Evolutionary conservation across 1,140 invertebrate species (phyloP).

Genomic region (Drosophila sulfurigaster): DNA sequence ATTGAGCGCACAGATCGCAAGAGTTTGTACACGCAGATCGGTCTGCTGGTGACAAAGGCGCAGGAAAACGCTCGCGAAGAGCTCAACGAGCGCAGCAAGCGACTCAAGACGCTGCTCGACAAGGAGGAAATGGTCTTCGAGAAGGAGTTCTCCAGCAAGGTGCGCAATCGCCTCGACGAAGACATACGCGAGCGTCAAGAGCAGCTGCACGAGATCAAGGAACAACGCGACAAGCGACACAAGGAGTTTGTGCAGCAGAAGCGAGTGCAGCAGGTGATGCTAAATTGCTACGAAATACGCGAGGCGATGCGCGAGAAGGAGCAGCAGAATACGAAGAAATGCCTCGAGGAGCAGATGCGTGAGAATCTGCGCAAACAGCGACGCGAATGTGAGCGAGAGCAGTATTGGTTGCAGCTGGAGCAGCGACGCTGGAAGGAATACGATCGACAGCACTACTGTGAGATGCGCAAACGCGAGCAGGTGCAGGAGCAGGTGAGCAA

Average conservation of each 20-base stretch:
- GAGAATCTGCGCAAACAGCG: constrained; percentile 61
- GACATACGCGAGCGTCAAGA: constrained; percentile 70
- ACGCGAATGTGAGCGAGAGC: constrained; percentile 58
- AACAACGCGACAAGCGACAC: constrained; percentile 44
- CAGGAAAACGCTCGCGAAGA: constrained; percentile 55
- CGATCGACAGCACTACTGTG: constrained; percentile 47
- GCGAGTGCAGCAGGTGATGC: constrained; percentile 67
- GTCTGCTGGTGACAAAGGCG: constrained; percentile 64
- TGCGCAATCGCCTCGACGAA: constrained; percentile 69
- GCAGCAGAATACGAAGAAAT: constrained; percentile 50
- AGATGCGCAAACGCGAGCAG: constrained; percentile 42
- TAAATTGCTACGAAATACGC: constrained; percentile 76
- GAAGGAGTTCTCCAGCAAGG: constrained; percentile 72
- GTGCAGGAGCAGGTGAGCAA: constrained; percentile 52
- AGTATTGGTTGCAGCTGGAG: constrained; percentile 65
- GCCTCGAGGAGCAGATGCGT: constrained; percentile 73
- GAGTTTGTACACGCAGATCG: constrained; percentile 70
- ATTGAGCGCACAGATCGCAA: constrained; percentile 72
- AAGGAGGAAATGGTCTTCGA: constrained; percentile 71
- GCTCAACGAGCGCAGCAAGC: constrained; percentile 49
- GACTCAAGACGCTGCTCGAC: constrained; percentile 62
- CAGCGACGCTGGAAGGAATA: constrained; percentile 58
- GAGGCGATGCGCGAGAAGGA: constrained; percentile 65
- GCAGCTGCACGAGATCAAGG: constrained; percentile 62
- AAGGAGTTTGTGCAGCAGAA: constrained; percentile 64